Base-by-base conservation (phyloP, 2,113 vertebrate genomes). In the Nipponia nippon region DNA sequence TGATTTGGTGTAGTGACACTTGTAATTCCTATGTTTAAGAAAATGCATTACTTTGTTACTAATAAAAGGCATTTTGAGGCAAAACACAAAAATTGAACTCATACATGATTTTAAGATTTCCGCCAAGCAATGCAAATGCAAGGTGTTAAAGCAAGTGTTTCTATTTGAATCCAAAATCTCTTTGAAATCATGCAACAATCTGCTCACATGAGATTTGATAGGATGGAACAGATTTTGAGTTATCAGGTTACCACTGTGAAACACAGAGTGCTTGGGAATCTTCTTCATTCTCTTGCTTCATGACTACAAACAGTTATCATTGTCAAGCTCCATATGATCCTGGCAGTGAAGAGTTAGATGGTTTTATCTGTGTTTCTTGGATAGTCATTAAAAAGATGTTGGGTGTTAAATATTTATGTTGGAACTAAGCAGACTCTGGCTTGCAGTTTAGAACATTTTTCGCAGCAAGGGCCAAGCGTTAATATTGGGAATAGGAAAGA, bases 361-460 rank as follows among this genome's bases (percentile, higher is more conserved):
- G 29, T 47, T 90, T 88, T 75, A 66, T 84, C 78, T 92, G 82
- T 95, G 83, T 90, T 92, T 91, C 70, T 93, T 96, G 95, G 91
- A 87, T n/a, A 63, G 59, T 50, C 67, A 80, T 95, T 36, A 92
- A 87, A 87, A 75, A 71, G 29, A 44, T 62, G 27, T 17, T 69
- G 77, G 82, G 81, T 76, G 71, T 83, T 92, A 95, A 89, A 90
- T 95, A 87, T 96, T 96, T 96, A 63, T 77, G 61, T 80, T 94
- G 89, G 93, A 92, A 62, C 77, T 52, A 50, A 80, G 40, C 46
- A 79, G 72, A 32, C 55, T 83, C 88, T 90, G 88, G 77, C 84
- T 75, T 92, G 58, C 42, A 20, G 52, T 83, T 95, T 44, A 86
- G 90, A 95, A 93, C 87, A 93, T 87, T 95, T 90, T 90, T 96